These are phyloP conservation scores for Salvator merianae DNA, from an alignment of 2,113 vertebrate species.

Conservation along the genomic window DNA sequence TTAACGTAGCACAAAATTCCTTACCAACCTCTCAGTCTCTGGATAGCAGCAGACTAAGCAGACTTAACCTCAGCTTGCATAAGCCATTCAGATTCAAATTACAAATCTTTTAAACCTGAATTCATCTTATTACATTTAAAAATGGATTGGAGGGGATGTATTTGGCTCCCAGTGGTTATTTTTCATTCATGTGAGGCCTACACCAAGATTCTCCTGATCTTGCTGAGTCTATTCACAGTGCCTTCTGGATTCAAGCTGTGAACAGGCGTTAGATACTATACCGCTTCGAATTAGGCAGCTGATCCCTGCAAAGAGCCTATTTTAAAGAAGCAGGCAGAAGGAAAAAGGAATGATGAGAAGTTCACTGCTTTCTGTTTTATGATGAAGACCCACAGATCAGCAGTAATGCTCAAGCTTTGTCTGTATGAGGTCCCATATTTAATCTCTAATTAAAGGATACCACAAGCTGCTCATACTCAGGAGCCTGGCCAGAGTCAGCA, in stretches of 20 bases:
- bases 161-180: conserved; percentile 29
- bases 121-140: conserved; percentile 43
- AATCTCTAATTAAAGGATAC: background rate
- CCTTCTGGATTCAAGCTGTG: conserved; percentile 36
- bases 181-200: conserved; percentile 28
- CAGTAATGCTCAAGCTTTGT: background rate
- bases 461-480: background rate
- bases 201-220: conserved; percentile 23
- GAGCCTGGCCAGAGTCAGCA: background rate
- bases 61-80: background rate
- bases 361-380: background rate
- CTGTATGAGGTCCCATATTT: background rate
- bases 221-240: conserved; percentile 25
- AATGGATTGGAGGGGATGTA: conserved; percentile 33
- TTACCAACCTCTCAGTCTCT: conserved; percentile 1
- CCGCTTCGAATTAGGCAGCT: conserved; percentile 4
- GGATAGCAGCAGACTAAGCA: conserved; percentile 1
- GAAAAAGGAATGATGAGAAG: background rate
- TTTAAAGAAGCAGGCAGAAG: conserved; percentile 9
- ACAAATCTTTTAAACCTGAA: conserved; percentile 27
- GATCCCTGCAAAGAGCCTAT: conserved; percentile 1
- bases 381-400: background rate
- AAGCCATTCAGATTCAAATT: conserved; percentile 30
- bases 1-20: background rate
- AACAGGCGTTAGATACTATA: conserved; percentile 20